Evolutionary conservation across 2,113 vertebrate genomes (phyloP).

Genomic region (Caracal caracal): DNA sequence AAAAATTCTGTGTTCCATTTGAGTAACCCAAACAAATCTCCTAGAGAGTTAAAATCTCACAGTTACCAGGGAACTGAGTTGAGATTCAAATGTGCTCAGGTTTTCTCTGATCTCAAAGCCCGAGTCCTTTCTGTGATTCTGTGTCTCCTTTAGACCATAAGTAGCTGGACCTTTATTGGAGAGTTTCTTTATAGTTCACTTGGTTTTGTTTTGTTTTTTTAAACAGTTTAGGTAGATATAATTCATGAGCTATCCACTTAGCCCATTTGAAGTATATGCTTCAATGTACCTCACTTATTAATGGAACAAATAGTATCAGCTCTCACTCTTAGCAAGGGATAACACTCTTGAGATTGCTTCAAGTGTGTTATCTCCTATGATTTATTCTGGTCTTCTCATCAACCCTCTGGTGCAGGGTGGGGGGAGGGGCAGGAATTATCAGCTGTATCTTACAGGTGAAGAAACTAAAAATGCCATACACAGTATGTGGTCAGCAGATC

Average conservation of each 20-base stretch:
- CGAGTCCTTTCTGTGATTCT: not conserved
- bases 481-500: not conserved
- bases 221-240: not conserved
- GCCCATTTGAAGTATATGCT: not conserved
- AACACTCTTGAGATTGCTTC: not conserved
- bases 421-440: not conserved
- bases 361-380: not conserved
- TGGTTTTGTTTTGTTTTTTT: not conserved
- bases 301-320: not conserved
- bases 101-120: not conserved
- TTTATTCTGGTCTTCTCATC: not conserved
- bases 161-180: not conserved
- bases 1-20: not conserved
- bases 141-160: not conserved
- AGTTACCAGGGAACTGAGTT: not conserved
- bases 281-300: not conserved
- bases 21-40: constrained; percentile 13
- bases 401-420: not conserved
- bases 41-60: not conserved
- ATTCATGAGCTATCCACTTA: not conserved
- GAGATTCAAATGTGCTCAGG: not conserved
- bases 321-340: not conserved
- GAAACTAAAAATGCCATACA: not conserved
- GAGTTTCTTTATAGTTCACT: not conserved
- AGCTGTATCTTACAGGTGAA: not conserved